Evolutionary conservation across 2,888 invertebrate genomes (phyloP).

Genomic region (Masnerella sp.): DNA sequence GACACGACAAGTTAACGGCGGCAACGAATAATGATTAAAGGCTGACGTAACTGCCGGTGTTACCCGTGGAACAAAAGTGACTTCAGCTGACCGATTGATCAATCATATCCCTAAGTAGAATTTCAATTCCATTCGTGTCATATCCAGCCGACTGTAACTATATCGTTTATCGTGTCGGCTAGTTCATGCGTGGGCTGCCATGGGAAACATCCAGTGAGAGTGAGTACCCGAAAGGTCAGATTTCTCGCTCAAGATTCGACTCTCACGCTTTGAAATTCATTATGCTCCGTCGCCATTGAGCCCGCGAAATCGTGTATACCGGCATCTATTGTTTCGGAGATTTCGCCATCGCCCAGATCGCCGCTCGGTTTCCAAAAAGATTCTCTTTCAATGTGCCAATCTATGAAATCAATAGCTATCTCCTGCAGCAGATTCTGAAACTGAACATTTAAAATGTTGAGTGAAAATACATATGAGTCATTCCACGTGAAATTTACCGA

Average conservation of each 20-base stretch:
- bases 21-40: conserved; percentile 44
- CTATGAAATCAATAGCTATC: conserved; percentile 20
- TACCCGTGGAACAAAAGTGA: conserved; percentile 42
- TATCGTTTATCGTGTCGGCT: conserved; percentile 45
- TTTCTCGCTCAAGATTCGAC: conserved; percentile 68
- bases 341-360: conserved; percentile 16
- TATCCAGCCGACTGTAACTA: conserved; percentile 40
- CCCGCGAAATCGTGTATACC: conserved; percentile 1
- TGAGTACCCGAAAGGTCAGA: conserved; percentile 69
- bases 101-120: conserved; percentile 42
- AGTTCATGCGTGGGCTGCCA: conserved; percentile 66
- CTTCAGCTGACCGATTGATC: conserved; percentile 45
- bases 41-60: conserved; percentile 51
- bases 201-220: conserved; percentile 65
- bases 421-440: too few relatives aligned
- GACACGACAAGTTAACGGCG: conserved; percentile 41
- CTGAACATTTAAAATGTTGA: too few relatives aligned
- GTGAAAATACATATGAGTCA: too few relatives aligned
- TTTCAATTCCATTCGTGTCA: conserved; percentile 48
- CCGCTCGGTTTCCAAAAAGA: background rate
- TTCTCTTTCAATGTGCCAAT: background rate
- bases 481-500: too few relatives aligned
- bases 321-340: conserved; percentile 2
- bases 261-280: conserved; percentile 46
- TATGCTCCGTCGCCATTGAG: conserved; percentile 4